Conservation (phyloP, 2,888 invertebrate genomes). For the Meandrusa payeni region DNA sequence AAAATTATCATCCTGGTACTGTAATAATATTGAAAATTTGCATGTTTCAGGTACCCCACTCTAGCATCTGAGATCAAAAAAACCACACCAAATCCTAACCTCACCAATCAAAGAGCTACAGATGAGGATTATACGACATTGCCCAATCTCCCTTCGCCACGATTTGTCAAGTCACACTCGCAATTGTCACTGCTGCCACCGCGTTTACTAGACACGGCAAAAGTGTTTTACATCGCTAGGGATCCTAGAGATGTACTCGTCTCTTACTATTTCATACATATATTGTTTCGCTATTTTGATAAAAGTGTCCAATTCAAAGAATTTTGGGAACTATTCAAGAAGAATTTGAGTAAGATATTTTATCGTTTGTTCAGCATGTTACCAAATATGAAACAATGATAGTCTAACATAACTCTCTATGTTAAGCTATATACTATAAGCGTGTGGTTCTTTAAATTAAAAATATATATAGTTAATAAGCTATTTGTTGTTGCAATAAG, state of each 20-base stretch:
- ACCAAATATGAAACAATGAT: no score
- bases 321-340: constrained; percentile 53
- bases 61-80: constrained; percentile 35
- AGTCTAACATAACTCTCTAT: no score
- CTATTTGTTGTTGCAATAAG: no score
- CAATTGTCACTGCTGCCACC: constrained; percentile 86
- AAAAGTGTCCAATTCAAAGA: constrained; percentile 44
- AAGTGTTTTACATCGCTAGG: constrained; percentile 88
- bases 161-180: constrained; percentile 87
- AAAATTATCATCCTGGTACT: no score
- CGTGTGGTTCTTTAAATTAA: no score
- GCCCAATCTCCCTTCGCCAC: constrained; percentile 54
- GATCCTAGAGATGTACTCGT: constrained; percentile 91
- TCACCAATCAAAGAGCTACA: constrained; percentile 32
- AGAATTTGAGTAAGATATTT: constrained; percentile 50
- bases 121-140: constrained; percentile 43
- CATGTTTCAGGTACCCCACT: constrained; percentile 42
- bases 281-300: constrained; percentile 50
- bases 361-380: no score
- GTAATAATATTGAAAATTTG: no score
- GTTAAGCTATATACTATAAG: no score
- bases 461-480: no score
- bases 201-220: constrained; percentile 70
- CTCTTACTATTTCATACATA: constrained; percentile 86
- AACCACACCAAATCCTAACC: constrained; percentile 21